Conservation (phyloP, 2,888 invertebrate genomes). For the Noctuana brunneofusca region DNA sequence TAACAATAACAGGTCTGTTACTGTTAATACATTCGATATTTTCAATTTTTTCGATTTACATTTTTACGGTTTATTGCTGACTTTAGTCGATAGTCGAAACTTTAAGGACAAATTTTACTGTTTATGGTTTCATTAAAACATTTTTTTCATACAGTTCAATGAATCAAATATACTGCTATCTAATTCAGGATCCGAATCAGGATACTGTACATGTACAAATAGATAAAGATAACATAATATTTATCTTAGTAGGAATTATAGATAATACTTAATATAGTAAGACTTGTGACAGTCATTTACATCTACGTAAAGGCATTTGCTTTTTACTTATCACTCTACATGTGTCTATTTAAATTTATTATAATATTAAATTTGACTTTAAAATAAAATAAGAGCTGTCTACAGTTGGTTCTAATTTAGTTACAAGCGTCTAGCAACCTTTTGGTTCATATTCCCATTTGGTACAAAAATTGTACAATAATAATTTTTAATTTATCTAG, state of each 20-base stretch:
- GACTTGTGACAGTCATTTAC: slow-evolving; percentile 30
- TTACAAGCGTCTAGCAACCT: not conserved
- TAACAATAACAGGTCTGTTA: too few species aligned
- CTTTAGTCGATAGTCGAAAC: too few species aligned
- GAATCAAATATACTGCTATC: not conserved
- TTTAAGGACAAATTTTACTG: too few species aligned
- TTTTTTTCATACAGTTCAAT: too few species aligned
- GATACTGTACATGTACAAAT: not conserved
- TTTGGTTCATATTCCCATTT: not conserved
- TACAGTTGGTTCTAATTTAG: not conserved
- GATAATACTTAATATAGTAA: not conserved
- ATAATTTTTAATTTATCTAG: too few species aligned
- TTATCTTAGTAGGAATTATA: too few species aligned
- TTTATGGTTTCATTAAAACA: too few species aligned
- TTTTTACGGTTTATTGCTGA: too few species aligned
- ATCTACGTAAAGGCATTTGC: slow-evolving; percentile 29
- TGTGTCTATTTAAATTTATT: not conserved
- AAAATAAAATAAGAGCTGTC: not conserved
- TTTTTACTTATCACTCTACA: not conserved
- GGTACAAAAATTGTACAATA: not conserved
- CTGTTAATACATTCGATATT: too few species aligned
- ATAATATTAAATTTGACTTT: too few species aligned
- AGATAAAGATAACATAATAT: too few species aligned
- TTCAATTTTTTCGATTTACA: too few species aligned
- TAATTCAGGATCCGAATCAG: not conserved